A percentile compares a stretch with the other conserved stretches of the same genome.
Evolutionary conservation across 2,113 vertebrate genomes (phyloP).

Genomic region (Eublepharis macularius): DNA sequence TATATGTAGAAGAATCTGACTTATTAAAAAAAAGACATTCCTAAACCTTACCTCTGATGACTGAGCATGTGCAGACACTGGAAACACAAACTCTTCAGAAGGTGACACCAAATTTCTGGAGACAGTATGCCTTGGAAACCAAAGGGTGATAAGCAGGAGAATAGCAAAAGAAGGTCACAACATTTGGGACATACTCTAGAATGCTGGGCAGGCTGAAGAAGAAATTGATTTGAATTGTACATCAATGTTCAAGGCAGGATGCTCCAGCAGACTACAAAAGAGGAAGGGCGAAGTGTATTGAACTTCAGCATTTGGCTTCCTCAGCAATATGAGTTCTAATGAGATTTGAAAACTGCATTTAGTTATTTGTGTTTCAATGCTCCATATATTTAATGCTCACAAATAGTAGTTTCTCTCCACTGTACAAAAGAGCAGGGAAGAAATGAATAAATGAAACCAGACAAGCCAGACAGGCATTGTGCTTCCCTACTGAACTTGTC

Average conservation of each 20-base stretch:
- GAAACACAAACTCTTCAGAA: too few species aligned
- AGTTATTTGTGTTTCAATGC: constrained; percentile 16
- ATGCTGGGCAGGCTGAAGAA: background rate
- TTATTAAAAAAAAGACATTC: too few species aligned
- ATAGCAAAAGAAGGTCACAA: too few species aligned
- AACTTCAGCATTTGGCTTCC: constrained; percentile 5
- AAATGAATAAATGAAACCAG: constrained; percentile 7
- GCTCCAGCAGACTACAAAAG: background rate
- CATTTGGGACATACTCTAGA: background rate
- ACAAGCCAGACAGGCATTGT: constrained; percentile 21
- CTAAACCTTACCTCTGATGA: too few species aligned
- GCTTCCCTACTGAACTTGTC: constrained; percentile 7
- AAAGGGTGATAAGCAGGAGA: too few species aligned
- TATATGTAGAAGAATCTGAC: too few species aligned
- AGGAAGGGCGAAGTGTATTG: constrained; percentile 13
- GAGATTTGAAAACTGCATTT: background rate
- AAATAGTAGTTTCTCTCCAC: background rate
- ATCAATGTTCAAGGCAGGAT: background rate
- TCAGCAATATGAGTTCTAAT: background rate
- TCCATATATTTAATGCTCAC: constrained; percentile 10
- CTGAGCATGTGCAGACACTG: too few species aligned
- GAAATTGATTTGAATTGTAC: background rate
- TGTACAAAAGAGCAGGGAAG: background rate
- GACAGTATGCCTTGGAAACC: too few species aligned
- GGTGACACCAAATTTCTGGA: too few species aligned